These are phyloP conservation scores for Lasioglossum figueresi DNA, from an alignment of 2,888 invertebrate genomes.

Conservation along the genomic window DNA sequence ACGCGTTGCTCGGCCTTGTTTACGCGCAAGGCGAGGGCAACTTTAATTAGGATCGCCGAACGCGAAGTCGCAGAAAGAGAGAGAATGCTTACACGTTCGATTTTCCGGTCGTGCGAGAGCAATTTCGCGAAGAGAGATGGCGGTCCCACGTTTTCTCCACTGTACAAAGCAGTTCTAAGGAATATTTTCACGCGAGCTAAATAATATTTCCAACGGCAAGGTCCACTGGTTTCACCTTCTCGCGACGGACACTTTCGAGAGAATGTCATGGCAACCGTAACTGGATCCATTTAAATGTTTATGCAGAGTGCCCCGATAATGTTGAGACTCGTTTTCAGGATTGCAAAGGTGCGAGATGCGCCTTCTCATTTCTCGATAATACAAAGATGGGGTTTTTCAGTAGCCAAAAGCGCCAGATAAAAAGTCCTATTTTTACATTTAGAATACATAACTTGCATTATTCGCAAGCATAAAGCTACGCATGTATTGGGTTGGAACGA, in stretches of 20 bases:
- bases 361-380: too few relatives aligned
- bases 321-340: too few relatives aligned
- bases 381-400: too few relatives aligned
- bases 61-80: neutral
- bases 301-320: too few relatives aligned
- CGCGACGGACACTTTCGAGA: neutral
- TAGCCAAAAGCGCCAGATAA: too few relatives aligned
- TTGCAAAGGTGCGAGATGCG: too few relatives aligned
- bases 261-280: neutral
- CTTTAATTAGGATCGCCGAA: constrained; percentile 8
- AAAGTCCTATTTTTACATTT: too few relatives aligned
- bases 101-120: constrained; percentile 11
- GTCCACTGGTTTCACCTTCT: too few relatives aligned
- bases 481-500: too few relatives aligned
- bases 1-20: neutral
- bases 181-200: neutral
- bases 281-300: neutral
- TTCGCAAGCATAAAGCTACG: too few relatives aligned
- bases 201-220: neutral
- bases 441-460: too few relatives aligned
- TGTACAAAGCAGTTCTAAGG: neutral
- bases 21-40: neutral
- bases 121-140: constrained; percentile 7
- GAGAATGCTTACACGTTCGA: constrained; percentile 7
- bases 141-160: neutral